Base-by-base conservation (phyloP, 2,797 vertebrate species). In the Helicolenus hilgendorfi region DNA sequence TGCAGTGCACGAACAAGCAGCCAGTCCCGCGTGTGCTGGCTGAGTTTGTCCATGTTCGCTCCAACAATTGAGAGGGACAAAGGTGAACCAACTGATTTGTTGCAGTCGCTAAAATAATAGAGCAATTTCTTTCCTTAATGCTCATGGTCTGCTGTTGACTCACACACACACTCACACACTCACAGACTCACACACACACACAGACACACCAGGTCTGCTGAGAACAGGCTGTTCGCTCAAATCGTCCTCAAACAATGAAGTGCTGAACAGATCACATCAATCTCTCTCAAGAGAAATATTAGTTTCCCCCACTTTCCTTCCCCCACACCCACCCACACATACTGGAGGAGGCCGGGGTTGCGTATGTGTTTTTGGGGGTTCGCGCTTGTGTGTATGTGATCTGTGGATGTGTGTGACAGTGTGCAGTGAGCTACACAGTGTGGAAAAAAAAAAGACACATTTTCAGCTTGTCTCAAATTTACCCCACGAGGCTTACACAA, bases 271-370 rank as follows among this genome's bases (percentile, higher is more conserved):
- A 96, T 96, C 91, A 89, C 95, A 97, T 97, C 95, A 97, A 97
- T 97, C 96, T 97, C 92, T 83, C 93, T 95, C 92, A 93, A 87
- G 90, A 96, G 94, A 97, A 96, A 96, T 96, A 96, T 95, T 94
- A 96, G 86, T 95, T 92, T 85, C 91, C 94, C 89, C 85, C 78
- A 59, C 83, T 82, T 41, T 70, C 73, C 76, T 29, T 20, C 63
- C 76, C 45, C 76, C 82, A 71, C 68, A 58, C 81, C 76, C 81
- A 65, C 80, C 69, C 83, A 79, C 77, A 77, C 84, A 78, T 49
- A 65, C 73, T 89, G 78, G 83, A 72, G 78, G 71, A 90, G 83
- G 84, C 53, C 2, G 8, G 77, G 79, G 55, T 73, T 86, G 88
- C 31, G 45, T 77, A 65, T 83, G 83, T 81, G 79, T 81, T 81